Evolutionary conservation across 2,888 invertebrate genomes (phyloP).

Genomic region (Ophion ellenae): DNA sequence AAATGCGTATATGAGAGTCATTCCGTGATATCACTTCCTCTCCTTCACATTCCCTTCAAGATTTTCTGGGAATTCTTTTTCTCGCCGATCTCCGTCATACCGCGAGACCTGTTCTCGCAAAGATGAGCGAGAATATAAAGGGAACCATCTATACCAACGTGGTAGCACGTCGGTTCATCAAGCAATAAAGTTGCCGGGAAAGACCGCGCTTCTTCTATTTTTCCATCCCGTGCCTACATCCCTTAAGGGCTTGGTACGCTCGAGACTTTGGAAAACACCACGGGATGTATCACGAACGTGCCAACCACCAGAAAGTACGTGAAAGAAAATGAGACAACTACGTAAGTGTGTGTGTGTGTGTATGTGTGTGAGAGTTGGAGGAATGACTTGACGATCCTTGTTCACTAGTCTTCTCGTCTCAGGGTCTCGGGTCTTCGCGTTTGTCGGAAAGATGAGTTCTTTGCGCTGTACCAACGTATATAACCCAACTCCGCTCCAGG

Average conservation of each 20-base stretch:
- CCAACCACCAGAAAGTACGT: conserved; percentile 20
- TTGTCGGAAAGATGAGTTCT: conserved; percentile 58
- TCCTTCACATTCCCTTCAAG: neutral
- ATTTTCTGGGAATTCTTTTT: conserved; percentile 46
- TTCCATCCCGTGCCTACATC: conserved; percentile 40
- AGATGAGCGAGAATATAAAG: conserved; percentile 26
- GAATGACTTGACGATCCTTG: conserved; percentile 62
- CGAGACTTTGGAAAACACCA: conserved; percentile 49
- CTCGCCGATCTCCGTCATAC: conserved; percentile 45
- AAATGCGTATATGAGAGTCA: neutral
- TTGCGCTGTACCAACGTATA: conserved; percentile 30
- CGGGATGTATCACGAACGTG: conserved; percentile 60
- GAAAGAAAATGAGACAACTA: conserved; percentile 49
- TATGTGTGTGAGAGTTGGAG: neutral
- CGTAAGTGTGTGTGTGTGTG: neutral
- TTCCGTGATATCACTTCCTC: neutral
- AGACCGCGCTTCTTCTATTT: conserved; percentile 38
- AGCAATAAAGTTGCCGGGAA: conserved; percentile 16
- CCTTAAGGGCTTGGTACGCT: conserved; percentile 38
- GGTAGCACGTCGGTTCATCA: conserved; percentile 29
- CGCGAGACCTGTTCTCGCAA: conserved; percentile 55
- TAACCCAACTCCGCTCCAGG: conserved; percentile 12
- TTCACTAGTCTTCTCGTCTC: conserved; percentile 46
- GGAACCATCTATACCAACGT: neutral
- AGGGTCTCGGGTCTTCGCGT: conserved; percentile 48